Base-by-base conservation (phyloP, 2,888 invertebrate species). In the Furcula furcula region DNA sequence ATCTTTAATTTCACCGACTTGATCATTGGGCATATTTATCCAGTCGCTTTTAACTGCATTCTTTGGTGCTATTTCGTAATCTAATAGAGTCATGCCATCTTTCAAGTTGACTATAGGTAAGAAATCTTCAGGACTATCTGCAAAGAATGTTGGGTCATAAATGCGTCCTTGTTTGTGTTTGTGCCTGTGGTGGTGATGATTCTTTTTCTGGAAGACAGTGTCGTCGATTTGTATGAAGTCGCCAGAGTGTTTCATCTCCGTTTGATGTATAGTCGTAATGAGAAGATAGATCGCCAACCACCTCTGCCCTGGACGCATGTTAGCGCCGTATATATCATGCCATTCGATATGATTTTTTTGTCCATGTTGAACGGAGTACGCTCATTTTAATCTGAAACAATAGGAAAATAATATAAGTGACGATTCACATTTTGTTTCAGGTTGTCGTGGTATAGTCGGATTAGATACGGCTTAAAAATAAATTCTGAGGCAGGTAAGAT, bases 341-440 rank as follows among this genome's bases (percentile, higher is more conserved):
- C 82, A 83, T 69, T 39, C 28, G 42, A 25, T 40, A 53, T 46
- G 56, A 74, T 69, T 58, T 58, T 46, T 55, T 55, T 40, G 52
- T 69, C 79, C 82, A 80, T 82, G 51, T 51, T 69, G 65, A 64
- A 33, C 55, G 56, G 31, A 40, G 37, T 29, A 55, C 51, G 45
- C 53, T 64, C 80, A 79, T 85, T 68, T 71, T 83, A 56, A 66
- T 65, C 86, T 86, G 76, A 0, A 84, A 84, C 73, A 77, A 76
- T n/a, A 11, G 4, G 9, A 26, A 14, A 4, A 6, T 6, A 4
- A 16, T 16, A 3, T 16, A 16, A n/a, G n/a, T n/a, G n/a, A n/a
- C n/a, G n/a, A n/a, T n/a, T n/a, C n/a, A n/a, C n/a, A n/a, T n/a
- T n/a, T n/a, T n/a, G n/a, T n/a, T n/a, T n/a, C n/a, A n/a, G n/a